phyloP scores from a whole-genome alignment of 2,113 vertebrate genomes.

The Xenopus laevis region DNA sequence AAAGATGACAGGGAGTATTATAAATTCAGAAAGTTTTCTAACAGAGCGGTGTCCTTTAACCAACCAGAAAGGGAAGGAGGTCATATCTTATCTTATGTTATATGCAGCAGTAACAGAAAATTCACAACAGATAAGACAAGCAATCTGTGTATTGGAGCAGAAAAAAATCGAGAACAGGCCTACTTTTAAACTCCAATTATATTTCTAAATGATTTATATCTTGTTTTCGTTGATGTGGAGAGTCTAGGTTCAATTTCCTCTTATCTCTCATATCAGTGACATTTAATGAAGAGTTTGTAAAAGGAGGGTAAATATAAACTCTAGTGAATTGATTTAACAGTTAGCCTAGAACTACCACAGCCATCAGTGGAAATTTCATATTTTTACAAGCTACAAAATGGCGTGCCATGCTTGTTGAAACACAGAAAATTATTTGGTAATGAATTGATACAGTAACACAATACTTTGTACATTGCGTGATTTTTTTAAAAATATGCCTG shows the following conservation, averaged over 20 bases:
- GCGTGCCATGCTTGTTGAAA: background rate
- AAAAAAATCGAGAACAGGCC: slow-evolving; percentile 19
- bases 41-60: background rate
- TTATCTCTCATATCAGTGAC: slow-evolving; percentile 59
- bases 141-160: slow-evolving; percentile 50
- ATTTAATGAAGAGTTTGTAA: slow-evolving; percentile 28
- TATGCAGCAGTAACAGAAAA: slow-evolving; percentile 49
- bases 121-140: slow-evolving; percentile 51
- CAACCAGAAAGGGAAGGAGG: background rate
- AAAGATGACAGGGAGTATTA: background rate
- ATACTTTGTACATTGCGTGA: no score
- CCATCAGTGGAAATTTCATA: background rate
- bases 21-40: background rate
- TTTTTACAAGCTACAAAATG: background rate
- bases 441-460: no score
- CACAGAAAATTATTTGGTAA: no score
- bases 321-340: background rate
- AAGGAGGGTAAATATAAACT: slow-evolving; percentile 4
- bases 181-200: slow-evolving; percentile 50
- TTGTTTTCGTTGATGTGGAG: slow-evolving; percentile 20
- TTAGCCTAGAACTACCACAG: background rate
- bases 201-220: slow-evolving; percentile 48
- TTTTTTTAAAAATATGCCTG: no score
- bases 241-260: slow-evolving; percentile 59
- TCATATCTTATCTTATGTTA: slow-evolving; percentile 33